phyloP scores from a whole-genome alignment of 1,140 invertebrate species.

The Sipha flava region DNA sequence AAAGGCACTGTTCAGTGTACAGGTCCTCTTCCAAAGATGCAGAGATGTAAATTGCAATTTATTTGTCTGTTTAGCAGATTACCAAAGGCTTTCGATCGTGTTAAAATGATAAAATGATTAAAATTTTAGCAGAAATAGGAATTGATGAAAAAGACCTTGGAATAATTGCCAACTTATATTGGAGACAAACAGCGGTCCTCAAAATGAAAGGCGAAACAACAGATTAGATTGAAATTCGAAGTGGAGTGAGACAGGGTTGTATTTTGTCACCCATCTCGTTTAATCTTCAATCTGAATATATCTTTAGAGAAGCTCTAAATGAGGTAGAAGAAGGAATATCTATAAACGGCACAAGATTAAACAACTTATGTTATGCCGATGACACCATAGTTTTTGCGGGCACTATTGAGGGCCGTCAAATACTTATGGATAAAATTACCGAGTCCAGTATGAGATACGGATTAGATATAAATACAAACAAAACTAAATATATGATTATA shows the following conservation, averaged over 20 bases:
- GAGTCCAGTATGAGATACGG: neutral
- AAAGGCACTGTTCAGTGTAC: slow-evolving; percentile 36
- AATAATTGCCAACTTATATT: slow-evolving; percentile 35
- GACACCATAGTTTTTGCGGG: slow-evolving; percentile 27
- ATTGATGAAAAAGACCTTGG: slow-evolving; percentile 34
- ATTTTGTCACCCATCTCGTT: slow-evolving; percentile 41
- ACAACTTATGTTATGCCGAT: slow-evolving; percentile 34
- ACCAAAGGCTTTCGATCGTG: slow-evolving; percentile 36
- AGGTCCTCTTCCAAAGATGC: slow-evolving; percentile 36
- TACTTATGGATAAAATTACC: neutral
- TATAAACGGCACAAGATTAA: slow-evolving; percentile 19
- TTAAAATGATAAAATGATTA: slow-evolving; percentile 31
- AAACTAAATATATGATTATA: slow-evolving; percentile 23
- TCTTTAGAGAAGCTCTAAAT: slow-evolving; percentile 33
- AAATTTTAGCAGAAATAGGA: slow-evolving; percentile 31
- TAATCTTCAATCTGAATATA: slow-evolving; percentile 39
- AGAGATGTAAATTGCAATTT: slow-evolving; percentile 35
- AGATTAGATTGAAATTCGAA: slow-evolving; percentile 16
- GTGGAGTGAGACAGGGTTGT: slow-evolving; percentile 40
- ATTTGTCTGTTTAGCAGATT: slow-evolving; percentile 37
- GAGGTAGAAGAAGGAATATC: slow-evolving; percentile 17
- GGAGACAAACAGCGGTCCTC: slow-evolving; percentile 29
- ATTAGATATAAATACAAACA: slow-evolving; percentile 25
- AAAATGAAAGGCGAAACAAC: slow-evolving; percentile 14
- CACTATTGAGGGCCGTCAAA: neutral